phyloP scores from a whole-genome alignment of 2,888 invertebrate genomes.

The Masnerella sp. region DNA sequence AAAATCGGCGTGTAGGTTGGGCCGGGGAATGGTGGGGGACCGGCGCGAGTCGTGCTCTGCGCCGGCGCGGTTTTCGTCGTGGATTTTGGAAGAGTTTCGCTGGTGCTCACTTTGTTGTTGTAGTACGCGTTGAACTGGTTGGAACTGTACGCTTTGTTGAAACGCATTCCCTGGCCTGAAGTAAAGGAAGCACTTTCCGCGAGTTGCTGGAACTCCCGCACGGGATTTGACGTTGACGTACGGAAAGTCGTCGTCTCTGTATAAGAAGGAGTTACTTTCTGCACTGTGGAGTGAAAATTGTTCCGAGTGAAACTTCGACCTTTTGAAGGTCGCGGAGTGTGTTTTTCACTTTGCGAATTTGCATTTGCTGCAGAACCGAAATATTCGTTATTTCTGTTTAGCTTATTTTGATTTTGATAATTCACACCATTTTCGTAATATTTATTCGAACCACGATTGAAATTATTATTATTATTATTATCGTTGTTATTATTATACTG shows the following conservation, averaged over 20 bases:
- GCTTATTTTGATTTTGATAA: slow-evolving; percentile 59
- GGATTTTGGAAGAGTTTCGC: slow-evolving; percentile 53
- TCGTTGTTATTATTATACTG: slow-evolving; percentile 62
- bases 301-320: slow-evolving; percentile 63
- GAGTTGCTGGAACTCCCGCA: slow-evolving; percentile 83
- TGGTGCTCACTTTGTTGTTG: slow-evolving; percentile 56
- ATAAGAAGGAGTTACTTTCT: slow-evolving; percentile 70
- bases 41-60: slow-evolving; percentile 60
- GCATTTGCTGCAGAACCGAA: slow-evolving; percentile 62
- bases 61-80: slow-evolving; percentile 26
- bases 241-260: slow-evolving; percentile 75
- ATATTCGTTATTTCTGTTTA: slow-evolving; percentile 63
- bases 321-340: slow-evolving; percentile 59
- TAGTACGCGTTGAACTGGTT: slow-evolving; percentile 69
- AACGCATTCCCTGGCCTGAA: slow-evolving; percentile 76
- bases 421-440: slow-evolving; percentile 50
- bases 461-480: slow-evolving; percentile 59
- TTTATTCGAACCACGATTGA: slow-evolving; percentile 61
- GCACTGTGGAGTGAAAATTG: slow-evolving; percentile 59
- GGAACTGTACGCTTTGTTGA: slow-evolving; percentile 66
- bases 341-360: slow-evolving; percentile 65
- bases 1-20: slow-evolving; percentile 70
- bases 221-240: slow-evolving; percentile 77
- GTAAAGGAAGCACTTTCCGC: slow-evolving; percentile 89
- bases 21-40: slow-evolving; percentile 68